phyloP scores from a whole-genome alignment of 2,888 invertebrate species.

The Ophion ellenae region DNA sequence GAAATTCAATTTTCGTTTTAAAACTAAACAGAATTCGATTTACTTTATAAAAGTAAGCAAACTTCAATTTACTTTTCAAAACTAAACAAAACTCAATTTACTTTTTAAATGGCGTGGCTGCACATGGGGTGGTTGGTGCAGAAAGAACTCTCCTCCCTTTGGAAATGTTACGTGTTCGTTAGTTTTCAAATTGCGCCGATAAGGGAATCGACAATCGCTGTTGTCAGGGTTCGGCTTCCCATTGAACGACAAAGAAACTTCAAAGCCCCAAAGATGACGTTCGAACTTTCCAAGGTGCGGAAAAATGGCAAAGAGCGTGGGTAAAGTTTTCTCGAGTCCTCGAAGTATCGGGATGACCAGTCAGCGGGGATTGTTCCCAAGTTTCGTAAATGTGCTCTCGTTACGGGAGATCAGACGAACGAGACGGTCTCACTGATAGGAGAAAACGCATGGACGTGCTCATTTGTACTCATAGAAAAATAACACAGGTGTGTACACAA shows the following conservation, averaged over 20 bases:
- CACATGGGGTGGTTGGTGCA: too few relatives aligned
- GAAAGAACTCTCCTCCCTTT: too few relatives aligned
- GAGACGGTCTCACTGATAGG: neutral
- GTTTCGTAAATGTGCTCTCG: neutral
- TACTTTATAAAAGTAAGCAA: too few relatives aligned
- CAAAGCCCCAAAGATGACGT: neutral
- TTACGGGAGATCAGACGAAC: neutral
- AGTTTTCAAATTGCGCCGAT: neutral
- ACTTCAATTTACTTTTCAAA: too few relatives aligned
- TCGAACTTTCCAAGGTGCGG: neutral
- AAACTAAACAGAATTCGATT: too few relatives aligned
- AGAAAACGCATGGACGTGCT: neutral
- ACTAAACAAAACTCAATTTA: too few relatives aligned
- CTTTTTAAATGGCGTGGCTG: too few relatives aligned
- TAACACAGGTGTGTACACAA: neutral
- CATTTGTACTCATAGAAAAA: neutral
- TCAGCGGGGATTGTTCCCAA: neutral
- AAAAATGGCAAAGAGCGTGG: neutral
- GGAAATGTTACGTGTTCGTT: too few relatives aligned
- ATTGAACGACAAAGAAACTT: neutral
- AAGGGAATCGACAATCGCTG: neutral
- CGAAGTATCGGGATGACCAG: neutral
- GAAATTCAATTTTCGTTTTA: too few relatives aligned
- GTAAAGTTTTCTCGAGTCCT: neutral
- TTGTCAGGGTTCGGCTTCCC: neutral